Evolutionary conservation across 2,888 invertebrate species (phyloP), one percentile per base, ranked within the genome.

Genomic region (Nephrocerus scutellatus): DNA sequence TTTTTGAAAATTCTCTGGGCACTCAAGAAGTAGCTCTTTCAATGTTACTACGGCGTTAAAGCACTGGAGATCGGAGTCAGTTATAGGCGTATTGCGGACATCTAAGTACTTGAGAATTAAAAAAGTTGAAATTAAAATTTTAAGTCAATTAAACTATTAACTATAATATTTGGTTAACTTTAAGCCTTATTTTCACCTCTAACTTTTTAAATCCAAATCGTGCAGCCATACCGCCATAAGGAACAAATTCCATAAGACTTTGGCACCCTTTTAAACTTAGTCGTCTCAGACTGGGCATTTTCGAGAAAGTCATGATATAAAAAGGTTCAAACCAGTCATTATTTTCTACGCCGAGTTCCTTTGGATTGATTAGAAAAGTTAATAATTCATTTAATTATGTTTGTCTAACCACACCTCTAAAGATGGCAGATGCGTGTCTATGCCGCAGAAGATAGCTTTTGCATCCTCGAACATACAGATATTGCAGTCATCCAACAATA

Each of bases 281-380:
- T 24, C 76, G 74, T 25, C 74, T 73, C 18, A 88, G 70, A 6
- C 68, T 62, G 2, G 72, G 66, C 56, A 82, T 68, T 67, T 86
- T 87, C 53, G 84, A 82, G 2, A 88, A 68, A 1, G 82, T 76
- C 63, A 87, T 72, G 8, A 88, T 68, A 28, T 80, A 76, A 41
- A 82, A 79, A 0, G 84, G 79, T 35, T 80, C 77, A 43, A 88
- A 73, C 85, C 86, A 87, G 6, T 73, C 68, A 57, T 84, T 85
- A 43, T 77, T 73, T 20, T 82, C 82, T 36, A 88, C 70, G 54
- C 82, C 77, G 31, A 87, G 57, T 30, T 77, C 75, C 82, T 83
- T 59, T 40, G 59, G 59, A 47, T 12, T 22, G 22, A 22, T n/a
- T n/a, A n/a, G n/a, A n/a, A n/a, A n/a, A n/a, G n/a, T n/a, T n/a